Evolutionary conservation across 64 coral and sea anemone genomes (phyloP).

Genomic region (Dendronephthya gigantea): DNA sequence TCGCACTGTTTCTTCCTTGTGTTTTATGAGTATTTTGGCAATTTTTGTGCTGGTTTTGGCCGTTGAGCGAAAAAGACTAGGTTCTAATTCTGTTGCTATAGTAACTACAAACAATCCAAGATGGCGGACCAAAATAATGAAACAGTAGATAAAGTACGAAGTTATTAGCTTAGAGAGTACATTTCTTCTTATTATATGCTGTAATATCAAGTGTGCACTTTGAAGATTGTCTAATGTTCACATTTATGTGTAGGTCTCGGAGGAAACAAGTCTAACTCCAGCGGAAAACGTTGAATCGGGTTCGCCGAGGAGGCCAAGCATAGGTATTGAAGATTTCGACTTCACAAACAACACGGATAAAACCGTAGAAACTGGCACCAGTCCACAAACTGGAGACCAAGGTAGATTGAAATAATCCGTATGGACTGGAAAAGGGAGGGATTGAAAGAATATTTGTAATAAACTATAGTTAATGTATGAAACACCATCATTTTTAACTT

Average conservation of each 20-base stretch:
- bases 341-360: neutral
- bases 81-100: neutral
- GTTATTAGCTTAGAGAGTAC: neutral
- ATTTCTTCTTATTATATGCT: neutral
- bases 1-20: neutral
- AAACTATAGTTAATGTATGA: neutral
- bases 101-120: neutral
- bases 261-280: neutral
- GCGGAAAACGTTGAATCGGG: neutral
- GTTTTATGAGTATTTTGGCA: neutral
- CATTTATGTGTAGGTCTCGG: neutral
- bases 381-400: neutral
- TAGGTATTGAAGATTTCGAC: neutral
- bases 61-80: neutral
- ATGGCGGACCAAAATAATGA: neutral
- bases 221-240: neutral
- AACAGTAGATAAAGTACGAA: neutral
- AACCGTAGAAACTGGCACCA: neutral
- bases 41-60: neutral
- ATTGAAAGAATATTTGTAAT: too few species aligned
- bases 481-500: neutral
- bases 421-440: too few species aligned
- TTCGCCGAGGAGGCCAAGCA: neutral
- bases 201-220: neutral
- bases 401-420: neutral